phyloP scores from a whole-genome alignment of 2,888 invertebrate genomes.

The Cerastis leucographa region DNA sequence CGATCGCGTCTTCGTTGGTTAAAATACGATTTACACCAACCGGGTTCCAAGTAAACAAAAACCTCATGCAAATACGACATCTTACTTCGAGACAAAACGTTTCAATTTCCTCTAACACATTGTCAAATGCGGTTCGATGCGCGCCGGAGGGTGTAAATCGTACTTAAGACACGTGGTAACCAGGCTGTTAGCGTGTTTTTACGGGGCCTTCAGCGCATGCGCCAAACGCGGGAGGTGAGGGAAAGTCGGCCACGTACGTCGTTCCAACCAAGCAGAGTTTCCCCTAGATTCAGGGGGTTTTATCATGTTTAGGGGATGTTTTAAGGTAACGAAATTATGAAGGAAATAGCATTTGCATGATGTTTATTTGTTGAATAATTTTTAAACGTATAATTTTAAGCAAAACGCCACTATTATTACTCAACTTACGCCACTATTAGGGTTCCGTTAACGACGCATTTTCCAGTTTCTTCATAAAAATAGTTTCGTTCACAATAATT shows the following conservation, averaged over 20 bases:
- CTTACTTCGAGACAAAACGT: not conserved
- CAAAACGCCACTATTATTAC: not conserved
- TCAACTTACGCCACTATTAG: not conserved
- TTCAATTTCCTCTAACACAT: constrained; percentile 1
- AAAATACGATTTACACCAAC: not conserved
- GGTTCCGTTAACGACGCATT: not conserved
- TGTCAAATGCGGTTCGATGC: not conserved
- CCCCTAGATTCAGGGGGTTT: constrained; percentile 7
- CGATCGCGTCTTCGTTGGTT: not conserved
- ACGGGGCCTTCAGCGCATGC: constrained; percentile 1
- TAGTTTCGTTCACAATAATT: not conserved
- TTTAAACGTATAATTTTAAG: not conserved
- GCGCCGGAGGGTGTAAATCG: constrained; percentile 8
- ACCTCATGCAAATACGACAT: not conserved
- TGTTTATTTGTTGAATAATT: not conserved
- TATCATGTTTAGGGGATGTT: not conserved
- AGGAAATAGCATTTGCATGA: not conserved
- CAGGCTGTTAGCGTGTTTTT: constrained; percentile 3
- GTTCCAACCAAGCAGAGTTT: not conserved
- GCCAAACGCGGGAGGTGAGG: constrained; percentile 7
- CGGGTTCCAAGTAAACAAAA: not conserved
- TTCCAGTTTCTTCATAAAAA: not conserved
- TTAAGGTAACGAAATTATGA: not conserved
- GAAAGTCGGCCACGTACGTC: constrained; percentile 2
- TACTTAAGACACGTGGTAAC: constrained; percentile 1